Evolutionary conservation across 2,797 vertebrate species (phyloP).

Genomic region (Lepus townsendii): DNA sequence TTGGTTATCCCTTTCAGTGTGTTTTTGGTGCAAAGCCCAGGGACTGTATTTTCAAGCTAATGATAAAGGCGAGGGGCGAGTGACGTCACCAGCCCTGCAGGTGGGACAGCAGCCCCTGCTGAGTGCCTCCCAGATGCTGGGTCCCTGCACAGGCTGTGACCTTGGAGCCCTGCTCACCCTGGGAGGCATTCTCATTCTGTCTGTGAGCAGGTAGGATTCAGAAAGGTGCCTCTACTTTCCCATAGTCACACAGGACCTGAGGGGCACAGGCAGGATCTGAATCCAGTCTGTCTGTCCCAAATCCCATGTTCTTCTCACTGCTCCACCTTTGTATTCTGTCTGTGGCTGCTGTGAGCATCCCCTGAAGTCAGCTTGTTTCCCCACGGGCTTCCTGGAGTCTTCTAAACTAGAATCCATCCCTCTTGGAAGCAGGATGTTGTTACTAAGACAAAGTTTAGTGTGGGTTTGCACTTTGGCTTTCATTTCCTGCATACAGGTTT

Average conservation of each 20-base stretch:
- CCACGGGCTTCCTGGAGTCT: not conserved
- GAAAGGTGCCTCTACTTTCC: not conserved
- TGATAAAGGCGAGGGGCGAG: not conserved
- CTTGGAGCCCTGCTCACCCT: not conserved
- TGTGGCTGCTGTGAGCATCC: not conserved
- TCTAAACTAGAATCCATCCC: not conserved
- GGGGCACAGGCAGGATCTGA: not conserved
- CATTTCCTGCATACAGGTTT: accelerated
- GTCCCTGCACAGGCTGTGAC: not conserved
- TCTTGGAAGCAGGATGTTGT: not conserved
- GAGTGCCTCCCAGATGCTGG: not conserved
- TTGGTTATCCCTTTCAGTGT: not conserved
- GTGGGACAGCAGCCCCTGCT: not conserved
- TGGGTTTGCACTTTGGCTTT: not conserved
- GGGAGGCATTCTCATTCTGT: not conserved
- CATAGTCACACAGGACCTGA: not conserved
- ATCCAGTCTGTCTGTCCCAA: not conserved
- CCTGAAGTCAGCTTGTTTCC: not conserved
- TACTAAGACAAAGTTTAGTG: not conserved
- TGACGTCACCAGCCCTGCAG: not conserved
- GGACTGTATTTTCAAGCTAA: not conserved
- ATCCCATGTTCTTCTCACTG: not conserved
- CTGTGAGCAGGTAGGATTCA: not conserved
- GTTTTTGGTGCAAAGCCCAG: not conserved
- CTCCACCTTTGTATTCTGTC: not conserved